Percentiles rank a stretch among this genome's conserved stretches.
Evolutionary conservation across 2,888 invertebrate genomes (phyloP).

Genomic region (Cremastobaeus sp.): DNA sequence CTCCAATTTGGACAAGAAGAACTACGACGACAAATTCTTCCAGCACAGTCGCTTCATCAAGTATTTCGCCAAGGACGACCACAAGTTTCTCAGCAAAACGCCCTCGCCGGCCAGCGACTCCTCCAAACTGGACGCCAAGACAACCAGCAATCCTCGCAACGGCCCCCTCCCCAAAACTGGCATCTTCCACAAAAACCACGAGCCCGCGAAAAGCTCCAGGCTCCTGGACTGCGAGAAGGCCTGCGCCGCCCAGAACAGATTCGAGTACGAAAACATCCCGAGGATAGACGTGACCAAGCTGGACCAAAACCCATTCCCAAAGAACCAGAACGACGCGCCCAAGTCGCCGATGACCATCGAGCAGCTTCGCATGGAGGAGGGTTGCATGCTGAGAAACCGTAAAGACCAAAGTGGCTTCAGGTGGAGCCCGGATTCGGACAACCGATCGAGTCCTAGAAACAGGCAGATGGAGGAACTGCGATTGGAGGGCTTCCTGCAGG

Average conservation of each 20-base stretch:
- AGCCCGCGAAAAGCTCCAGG: constrained; percentile 27
- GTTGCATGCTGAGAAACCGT: constrained; percentile 69
- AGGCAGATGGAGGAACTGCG: constrained; percentile 66
- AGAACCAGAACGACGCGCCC: constrained; percentile 27
- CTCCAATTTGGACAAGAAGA: constrained; percentile 71
- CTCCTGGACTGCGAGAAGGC: constrained; percentile 55
- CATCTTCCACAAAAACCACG: constrained; percentile 53
- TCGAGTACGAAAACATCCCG: constrained; percentile 77
- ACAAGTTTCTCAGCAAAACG: constrained; percentile 65
- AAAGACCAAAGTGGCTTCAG: constrained; percentile 61
- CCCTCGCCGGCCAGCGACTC: constrained; percentile 63
- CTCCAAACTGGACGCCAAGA: constrained; percentile 72
- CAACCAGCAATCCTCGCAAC: constrained; percentile 68
- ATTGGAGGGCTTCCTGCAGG: constrained; percentile 72
- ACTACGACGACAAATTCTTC: constrained; percentile 63
- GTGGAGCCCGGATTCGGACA: constrained; percentile 60
- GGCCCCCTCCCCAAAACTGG: constrained; percentile 60
- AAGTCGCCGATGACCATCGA: constrained; percentile 71
- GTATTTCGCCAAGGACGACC: constrained; percentile 72
- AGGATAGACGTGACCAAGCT: constrained; percentile 74
- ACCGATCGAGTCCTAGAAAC: constrained; percentile 51
- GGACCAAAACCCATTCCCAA: constrained; percentile 67
- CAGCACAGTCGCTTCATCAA: constrained; percentile 72
- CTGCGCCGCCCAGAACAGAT: constrained; percentile 64
- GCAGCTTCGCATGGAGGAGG: constrained; percentile 73